phyloP scores from a whole-genome alignment of 2,797 vertebrate species.

The Notolabrus celidotus region DNA sequence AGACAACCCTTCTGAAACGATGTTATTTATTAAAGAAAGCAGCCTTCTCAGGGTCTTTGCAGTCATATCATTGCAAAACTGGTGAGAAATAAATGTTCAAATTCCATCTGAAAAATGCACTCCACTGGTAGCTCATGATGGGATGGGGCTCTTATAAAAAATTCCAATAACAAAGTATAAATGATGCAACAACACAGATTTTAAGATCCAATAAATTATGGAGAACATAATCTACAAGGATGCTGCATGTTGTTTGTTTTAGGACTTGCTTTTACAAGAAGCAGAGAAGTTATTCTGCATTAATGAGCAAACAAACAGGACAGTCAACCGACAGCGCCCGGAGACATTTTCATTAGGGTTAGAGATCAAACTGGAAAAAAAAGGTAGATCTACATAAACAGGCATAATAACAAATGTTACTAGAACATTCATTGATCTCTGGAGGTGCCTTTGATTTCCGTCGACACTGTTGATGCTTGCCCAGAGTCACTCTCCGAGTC shows the following conservation, averaged over 20 bases:
- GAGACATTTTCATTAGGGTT: slow-evolving; percentile 40
- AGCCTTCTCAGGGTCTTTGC: neutral
- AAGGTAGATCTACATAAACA: slow-evolving; percentile 49
- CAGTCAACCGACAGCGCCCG: slow-evolving; percentile 21
- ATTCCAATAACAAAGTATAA: neutral
- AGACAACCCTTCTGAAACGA: neutral
- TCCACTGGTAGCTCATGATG: neutral
- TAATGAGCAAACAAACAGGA: slow-evolving; percentile 48
- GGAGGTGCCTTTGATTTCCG: slow-evolving; percentile 25
- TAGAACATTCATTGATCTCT: slow-evolving; percentile 23
- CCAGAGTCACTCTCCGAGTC: slow-evolving; percentile 7
- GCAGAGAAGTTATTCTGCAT: slow-evolving; percentile 38
- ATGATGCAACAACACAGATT: slow-evolving; percentile 1
- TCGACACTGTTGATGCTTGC: slow-evolving; percentile 13
- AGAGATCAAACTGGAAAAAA: slow-evolving; percentile 51
- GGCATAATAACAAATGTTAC: slow-evolving; percentile 26
- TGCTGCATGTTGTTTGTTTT: slow-evolving; percentile 26
- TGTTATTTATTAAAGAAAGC: neutral
- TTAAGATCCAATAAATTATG: slow-evolving; percentile 29
- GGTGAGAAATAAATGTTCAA: too few species aligned
- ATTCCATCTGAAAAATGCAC: neutral
- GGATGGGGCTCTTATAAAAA: neutral
- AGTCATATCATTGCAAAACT: neutral
- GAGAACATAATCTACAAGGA: slow-evolving; percentile 7
- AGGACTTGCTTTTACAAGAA: slow-evolving; percentile 41